Percentiles rank a stretch among this genome's conserved stretches.
These are phyloP conservation scores for Tinamus major DNA, from an alignment of 2,797 vertebrate genomes.

Conservation along the genomic window DNA sequence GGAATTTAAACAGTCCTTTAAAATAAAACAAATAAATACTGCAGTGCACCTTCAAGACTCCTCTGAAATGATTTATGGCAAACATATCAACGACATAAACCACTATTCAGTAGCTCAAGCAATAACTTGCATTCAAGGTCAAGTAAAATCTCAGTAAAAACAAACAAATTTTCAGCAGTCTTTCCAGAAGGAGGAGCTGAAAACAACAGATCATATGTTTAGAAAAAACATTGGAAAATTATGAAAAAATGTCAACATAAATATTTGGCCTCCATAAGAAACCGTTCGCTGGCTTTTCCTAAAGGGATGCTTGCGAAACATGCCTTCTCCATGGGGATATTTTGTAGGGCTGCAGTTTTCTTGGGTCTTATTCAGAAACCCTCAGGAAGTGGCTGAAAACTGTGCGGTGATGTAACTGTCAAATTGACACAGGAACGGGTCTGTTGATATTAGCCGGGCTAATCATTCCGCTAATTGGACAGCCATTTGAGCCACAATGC, in stretches of 20 bases:
- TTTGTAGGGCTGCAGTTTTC: conserved; percentile 1
- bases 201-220: conserved; percentile 34
- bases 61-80: conserved; percentile 36
- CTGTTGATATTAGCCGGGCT: conserved; percentile 84
- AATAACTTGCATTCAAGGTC: conserved; percentile 14
- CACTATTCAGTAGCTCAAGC: conserved; percentile 24
- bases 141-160: conserved; percentile 49
- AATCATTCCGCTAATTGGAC: conserved; percentile 83
- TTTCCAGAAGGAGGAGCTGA: conserved; percentile 43
- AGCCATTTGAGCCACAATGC: conserved; percentile 70
- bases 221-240: conserved; percentile 1
- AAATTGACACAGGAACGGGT: conserved; percentile 70
- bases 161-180: conserved; percentile 57
- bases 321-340: not conserved
- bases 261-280: not conserved
- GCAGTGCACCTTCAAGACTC: conserved; percentile 16
- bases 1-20: not conserved
- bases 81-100: conserved; percentile 19
- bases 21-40: conserved; percentile 53
- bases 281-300: not conserved
- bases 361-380: not conserved
- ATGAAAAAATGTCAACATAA: not conserved
- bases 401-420: conserved; percentile 74
- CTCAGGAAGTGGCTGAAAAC: conserved; percentile 63
- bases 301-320: not conserved